Base-by-base conservation (phyloP, 1,140 invertebrate species). In the Luehdorfia chinensis region DNA sequence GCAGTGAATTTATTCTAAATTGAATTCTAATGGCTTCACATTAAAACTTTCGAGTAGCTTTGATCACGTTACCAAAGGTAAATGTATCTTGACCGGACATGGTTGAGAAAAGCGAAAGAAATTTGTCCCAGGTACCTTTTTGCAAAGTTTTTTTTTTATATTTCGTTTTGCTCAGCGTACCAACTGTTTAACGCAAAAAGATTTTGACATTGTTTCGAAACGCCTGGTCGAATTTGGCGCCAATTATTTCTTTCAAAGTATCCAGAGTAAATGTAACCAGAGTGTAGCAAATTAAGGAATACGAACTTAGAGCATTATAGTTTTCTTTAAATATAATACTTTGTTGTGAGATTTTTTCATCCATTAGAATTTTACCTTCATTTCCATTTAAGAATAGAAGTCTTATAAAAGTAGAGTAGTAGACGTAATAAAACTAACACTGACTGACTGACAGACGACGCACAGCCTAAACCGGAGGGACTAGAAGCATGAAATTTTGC, bases 141-240 rank as follows among this genome's bases (percentile, higher is more conserved):
- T 64, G 54, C 28, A 13, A 11, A n/a, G 41, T 54, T 63, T 64
- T 63, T 65, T 52, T 64, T 43, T 19, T 12, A 32, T 16, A 53
- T 60, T 64, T 59, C 62, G 64, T 55, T 67, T 65, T 60, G 32
- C 15, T 48, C 33, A 41, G 50, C 31, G 49, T 57, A 62, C 61
- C 50, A 60, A 60, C 51, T 67, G 67, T 60, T 71, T 56, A 52
- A 59, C 63, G 61, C 58, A 72, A 75, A 75, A 78, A 75, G 59
- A 55, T 69, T 73, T 61, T 75, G 71, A 77, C 74, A 75, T 75
- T 74, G 68, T 73, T 73, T 66, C 62, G 57, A 50, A 61, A 63
- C 62, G 58, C 33, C 50, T 55, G 39, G 41, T 54, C 60, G 69
- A 67, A 67, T 75, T 75, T 66, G 63, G 71, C 63, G 61, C 65